Conservation (phyloP, 2,888 invertebrate species). For the Brenthis daphne region DNA sequence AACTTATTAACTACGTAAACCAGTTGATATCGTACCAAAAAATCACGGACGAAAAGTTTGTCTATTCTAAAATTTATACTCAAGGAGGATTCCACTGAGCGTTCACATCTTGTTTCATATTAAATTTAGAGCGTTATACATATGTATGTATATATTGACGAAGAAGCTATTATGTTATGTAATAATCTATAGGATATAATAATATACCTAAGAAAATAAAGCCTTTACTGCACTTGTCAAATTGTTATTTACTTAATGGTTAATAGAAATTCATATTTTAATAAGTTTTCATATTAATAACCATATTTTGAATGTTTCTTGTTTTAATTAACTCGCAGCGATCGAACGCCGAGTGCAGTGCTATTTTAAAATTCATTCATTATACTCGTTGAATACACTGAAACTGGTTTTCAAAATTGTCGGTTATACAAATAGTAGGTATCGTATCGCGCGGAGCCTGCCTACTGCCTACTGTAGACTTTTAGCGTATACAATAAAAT, state of each 20-base stretch:
- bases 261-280: background rate
- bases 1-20: slow-evolving; percentile 34
- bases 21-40: slow-evolving; percentile 31
- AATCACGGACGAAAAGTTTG: slow-evolving; percentile 22
- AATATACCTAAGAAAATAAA: no score
- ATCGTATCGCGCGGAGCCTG: no score
- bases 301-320: background rate
- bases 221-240: no score
- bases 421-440: slow-evolving; percentile 5
- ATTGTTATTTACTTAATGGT: no score
- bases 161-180: no score
- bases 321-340: background rate
- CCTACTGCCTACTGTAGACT: no score
- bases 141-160: no score
- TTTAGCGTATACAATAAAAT: no score
- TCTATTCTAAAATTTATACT: slow-evolving; percentile 23
- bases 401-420: slow-evolving; percentile 22
- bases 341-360: slow-evolving; percentile 2
- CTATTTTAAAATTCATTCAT: slow-evolving; percentile 18
- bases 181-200: no score
- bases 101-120: background rate
- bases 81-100: background rate
- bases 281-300: background rate
- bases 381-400: slow-evolving; percentile 10
- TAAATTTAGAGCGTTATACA: background rate